Evolutionary conservation across 2,113 vertebrate species (phyloP).

Genomic region (Nycticryphes semicollaris): DNA sequence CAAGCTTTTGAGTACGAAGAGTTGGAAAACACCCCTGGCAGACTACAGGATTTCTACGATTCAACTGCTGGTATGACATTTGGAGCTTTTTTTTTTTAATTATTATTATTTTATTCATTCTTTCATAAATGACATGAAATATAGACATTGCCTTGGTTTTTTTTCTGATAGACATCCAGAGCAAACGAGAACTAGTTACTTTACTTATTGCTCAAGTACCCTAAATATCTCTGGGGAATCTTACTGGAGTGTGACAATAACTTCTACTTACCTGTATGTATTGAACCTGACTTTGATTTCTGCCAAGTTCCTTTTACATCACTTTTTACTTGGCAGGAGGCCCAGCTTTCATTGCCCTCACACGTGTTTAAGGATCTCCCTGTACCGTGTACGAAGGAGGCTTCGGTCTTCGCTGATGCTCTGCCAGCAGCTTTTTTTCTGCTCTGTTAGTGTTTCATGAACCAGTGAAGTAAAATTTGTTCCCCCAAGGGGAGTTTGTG

Average conservation of each 20-base stretch:
- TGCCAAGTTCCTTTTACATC: neutral
- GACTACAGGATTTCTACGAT: constrained; percentile 93
- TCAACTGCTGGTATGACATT: constrained; percentile 83
- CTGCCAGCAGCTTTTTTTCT: neutral
- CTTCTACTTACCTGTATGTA: neutral
- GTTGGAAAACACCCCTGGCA: constrained; percentile 85
- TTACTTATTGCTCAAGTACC: neutral
- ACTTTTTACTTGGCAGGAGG: neutral
- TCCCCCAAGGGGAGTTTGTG: neutral
- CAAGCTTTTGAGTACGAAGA: constrained; percentile 96
- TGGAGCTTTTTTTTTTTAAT: neutral
- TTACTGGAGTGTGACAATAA: neutral
- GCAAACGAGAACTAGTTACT: neutral
- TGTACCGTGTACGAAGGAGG: neutral
- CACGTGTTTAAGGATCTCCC: neutral
- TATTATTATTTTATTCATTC: neutral
- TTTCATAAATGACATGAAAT: neutral
- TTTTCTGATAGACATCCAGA: neutral
- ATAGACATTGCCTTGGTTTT: neutral
- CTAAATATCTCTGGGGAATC: neutral
- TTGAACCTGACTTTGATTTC: neutral
- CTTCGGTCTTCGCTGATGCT: neutral
- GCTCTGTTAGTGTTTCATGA: neutral
- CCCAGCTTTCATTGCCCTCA: neutral
- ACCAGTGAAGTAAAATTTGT: neutral